Conservation (phyloP, 2,113 vertebrate genomes). For the Protomyctophum bolini region DNA sequence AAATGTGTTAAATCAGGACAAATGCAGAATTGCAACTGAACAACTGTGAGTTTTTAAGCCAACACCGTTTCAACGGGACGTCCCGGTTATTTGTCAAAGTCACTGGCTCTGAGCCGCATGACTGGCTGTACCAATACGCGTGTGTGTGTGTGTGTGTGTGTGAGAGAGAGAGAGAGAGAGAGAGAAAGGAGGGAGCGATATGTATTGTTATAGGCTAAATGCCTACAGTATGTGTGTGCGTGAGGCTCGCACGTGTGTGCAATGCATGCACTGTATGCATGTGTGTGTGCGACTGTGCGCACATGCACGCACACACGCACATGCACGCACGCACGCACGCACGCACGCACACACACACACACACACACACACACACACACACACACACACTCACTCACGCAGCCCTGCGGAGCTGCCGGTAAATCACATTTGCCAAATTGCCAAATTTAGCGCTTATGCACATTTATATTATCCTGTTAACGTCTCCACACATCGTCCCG, state of each 20-base stretch:
- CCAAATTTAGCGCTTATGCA: slow-evolving; percentile 98
- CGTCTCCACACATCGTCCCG: slow-evolving; percentile 90
- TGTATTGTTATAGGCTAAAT: slow-evolving; percentile 75
- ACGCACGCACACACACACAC: too few relatives aligned
- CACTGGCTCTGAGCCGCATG: slow-evolving; percentile 94
- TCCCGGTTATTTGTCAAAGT: slow-evolving; percentile 99
- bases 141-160: slow-evolving; percentile 36
- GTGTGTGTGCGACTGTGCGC: slow-evolving; percentile 23
- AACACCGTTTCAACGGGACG: slow-evolving; percentile 96
- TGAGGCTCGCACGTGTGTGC: not conserved
- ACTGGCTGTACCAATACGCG: slow-evolving; percentile 86
- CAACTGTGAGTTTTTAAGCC: too few relatives aligned
- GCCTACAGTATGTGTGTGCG: slow-evolving; percentile 15
- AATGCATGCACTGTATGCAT: too few relatives aligned
- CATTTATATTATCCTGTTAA: slow-evolving; percentile 93
- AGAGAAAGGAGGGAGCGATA: slow-evolving; percentile 41
- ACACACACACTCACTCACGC: too few relatives aligned
- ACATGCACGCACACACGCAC: slow-evolving; percentile 44
- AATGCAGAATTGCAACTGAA: too few relatives aligned
- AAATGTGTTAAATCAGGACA: too few relatives aligned
- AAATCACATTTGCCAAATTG: slow-evolving; percentile 98
- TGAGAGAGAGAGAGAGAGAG: slow-evolving; percentile 56
- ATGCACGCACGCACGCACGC: too few relatives aligned
- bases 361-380: too few relatives aligned
- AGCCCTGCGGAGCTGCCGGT: slow-evolving; percentile 89